Conservation (phyloP, 92 coral and sea anemone species). For the Phymanthus crucifer region DNA sequence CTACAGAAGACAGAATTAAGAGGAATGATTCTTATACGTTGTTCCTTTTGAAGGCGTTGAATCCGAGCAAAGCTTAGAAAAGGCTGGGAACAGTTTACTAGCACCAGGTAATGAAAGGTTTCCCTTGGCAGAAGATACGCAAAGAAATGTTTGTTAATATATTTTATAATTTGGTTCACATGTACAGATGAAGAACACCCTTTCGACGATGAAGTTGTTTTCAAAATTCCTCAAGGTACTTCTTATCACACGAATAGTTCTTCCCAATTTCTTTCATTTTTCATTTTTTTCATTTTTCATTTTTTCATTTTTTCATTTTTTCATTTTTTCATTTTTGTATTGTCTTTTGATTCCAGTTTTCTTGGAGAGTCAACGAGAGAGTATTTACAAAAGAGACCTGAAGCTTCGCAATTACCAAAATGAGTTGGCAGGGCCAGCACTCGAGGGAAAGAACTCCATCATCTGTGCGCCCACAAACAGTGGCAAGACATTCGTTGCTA, state of each 20-base stretch:
- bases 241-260: not conserved
- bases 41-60: constrained; percentile 10
- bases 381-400: constrained; percentile 21
- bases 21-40: not conserved
- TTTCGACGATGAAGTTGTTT: constrained; percentile 12
- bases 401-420: constrained; percentile 63
- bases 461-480: constrained; percentile 90
- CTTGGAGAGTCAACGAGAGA: constrained; percentile 18
- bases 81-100: constrained; percentile 23
- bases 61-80: constrained; percentile 39
- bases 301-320: not conserved
- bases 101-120: not conserved
- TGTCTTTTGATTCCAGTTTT: constrained; percentile 8
- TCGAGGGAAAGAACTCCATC: constrained; percentile 69
- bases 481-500: constrained; percentile 90
- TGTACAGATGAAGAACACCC: not conserved
- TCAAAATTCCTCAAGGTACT: constrained; percentile 33
- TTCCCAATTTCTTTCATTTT: not conserved
- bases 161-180: not conserved
- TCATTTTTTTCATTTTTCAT: not conserved
- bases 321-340: not conserved
- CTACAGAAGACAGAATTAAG: too few species aligned
- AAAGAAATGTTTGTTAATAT: not conserved
- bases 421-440: constrained; percentile 71
- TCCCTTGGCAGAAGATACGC: not conserved